phyloP scores from a whole-genome alignment of 2,113 vertebrate species.

The Lycocorax pyrrhopterus region DNA sequence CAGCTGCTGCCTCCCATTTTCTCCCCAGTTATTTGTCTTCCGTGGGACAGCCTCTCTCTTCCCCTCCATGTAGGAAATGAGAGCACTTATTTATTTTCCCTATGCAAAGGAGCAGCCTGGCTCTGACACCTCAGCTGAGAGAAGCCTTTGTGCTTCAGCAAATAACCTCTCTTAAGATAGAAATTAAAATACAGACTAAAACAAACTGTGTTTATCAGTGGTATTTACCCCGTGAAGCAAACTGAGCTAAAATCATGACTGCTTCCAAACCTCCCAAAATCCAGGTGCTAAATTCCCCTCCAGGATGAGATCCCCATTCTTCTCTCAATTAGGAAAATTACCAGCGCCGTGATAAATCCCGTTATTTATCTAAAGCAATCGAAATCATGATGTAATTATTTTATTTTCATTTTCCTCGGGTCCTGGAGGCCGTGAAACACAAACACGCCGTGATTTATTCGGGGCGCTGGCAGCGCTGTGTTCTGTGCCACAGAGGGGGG shows the following conservation, averaged over 20 bases:
- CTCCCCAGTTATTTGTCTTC: not conserved
- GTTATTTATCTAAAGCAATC: constrained; percentile 73
- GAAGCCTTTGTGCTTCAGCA: not conserved
- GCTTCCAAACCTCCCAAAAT: not conserved
- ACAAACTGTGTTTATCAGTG: not conserved
- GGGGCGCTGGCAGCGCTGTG: constrained; percentile 62
- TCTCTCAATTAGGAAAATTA: constrained; percentile 76
- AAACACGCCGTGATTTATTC: constrained; percentile 72
- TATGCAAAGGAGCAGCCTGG: not conserved
- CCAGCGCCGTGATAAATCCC: constrained; percentile 73
- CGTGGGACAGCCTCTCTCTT: not conserved
- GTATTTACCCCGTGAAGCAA: not conserved
- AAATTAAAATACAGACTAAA: not conserved
- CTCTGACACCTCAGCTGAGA: not conserved
- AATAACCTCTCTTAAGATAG: not conserved
- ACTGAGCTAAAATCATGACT: not conserved
- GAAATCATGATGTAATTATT: constrained; percentile 35
- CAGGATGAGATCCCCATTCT: constrained; percentile 19
- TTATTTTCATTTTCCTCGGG: not conserved
- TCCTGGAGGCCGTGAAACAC: constrained; percentile 58
- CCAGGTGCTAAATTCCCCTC: not conserved
- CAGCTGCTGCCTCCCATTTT: not conserved
- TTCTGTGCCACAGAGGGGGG: constrained; percentile 41
- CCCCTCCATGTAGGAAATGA: not conserved
- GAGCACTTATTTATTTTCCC: not conserved